phyloP scores from a whole-genome alignment of 2,888 invertebrate genomes.

The Dione vanillae region DNA sequence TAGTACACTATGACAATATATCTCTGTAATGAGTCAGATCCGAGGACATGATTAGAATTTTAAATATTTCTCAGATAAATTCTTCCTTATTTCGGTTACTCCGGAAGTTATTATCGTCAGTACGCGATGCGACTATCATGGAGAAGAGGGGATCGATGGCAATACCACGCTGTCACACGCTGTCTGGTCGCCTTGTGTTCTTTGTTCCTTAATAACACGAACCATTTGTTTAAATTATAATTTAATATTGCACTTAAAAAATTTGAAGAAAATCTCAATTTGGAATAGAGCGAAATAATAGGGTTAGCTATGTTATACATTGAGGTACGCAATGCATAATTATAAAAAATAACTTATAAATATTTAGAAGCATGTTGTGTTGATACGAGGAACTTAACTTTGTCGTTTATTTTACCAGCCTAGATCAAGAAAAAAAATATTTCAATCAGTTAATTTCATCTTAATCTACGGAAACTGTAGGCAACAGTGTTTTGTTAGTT shows the following conservation, averaged over 20 bases:
- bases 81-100: constrained; percentile 42
- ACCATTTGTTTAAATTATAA: background rate
- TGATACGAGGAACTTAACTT: too few species aligned
- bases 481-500: background rate
- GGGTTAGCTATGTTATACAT: background rate
- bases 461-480: background rate
- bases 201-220: background rate
- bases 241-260: background rate
- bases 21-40: constrained; percentile 32
- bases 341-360: too few species aligned
- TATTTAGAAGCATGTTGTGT: too few species aligned
- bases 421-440: too few species aligned
- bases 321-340: too few species aligned
- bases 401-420: too few species aligned
- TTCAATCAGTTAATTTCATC: too few species aligned
- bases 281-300: background rate
- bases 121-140: constrained; percentile 39
- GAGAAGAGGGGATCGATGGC: constrained; percentile 41
- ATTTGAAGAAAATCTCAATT: background rate
- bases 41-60: constrained; percentile 39
- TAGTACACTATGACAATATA: constrained; percentile 34
- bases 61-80: constrained; percentile 37
- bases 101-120: constrained; percentile 44
- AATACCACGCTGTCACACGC: constrained; percentile 28
- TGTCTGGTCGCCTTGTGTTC: constrained; percentile 10